phyloP scores from a whole-genome alignment of 2,797 vertebrate genomes.

The Phalloptychus januarius region DNA sequence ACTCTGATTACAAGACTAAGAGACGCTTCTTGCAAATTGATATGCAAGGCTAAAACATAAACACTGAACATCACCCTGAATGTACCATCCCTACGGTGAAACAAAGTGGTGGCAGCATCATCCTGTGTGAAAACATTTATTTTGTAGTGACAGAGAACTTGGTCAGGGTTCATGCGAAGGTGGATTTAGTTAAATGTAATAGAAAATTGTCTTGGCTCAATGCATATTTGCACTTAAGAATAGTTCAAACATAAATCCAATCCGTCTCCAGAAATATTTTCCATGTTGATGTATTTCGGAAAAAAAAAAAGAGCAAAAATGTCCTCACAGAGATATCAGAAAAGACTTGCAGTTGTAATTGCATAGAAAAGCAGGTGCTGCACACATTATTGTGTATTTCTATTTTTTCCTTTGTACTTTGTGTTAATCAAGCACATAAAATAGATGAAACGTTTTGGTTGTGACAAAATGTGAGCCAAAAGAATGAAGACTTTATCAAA shows the following conservation, averaged over 20 bases:
- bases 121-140: neutral
- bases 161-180: neutral
- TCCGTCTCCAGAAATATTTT: neutral
- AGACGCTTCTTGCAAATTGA: neutral
- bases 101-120: neutral
- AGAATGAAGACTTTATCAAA: neutral
- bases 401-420: neutral
- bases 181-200: neutral
- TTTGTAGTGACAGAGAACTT: neutral
- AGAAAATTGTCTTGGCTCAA: neutral
- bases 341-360: neutral
- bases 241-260: neutral
- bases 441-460: neutral
- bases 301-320: neutral
- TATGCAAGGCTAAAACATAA: neutral
- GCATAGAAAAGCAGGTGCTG: neutral
- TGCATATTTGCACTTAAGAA: neutral
- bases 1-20: neutral
- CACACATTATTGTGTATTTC: neutral
- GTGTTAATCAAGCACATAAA: neutral
- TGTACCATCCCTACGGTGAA: neutral
- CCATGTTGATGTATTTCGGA: neutral
- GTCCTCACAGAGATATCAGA: neutral
- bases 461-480: neutral
- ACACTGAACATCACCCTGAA: neutral